These are phyloP conservation scores for Dicrurus megarhynchus DNA, from an alignment of 2,113 vertebrate species.

Conservation along the genomic window DNA sequence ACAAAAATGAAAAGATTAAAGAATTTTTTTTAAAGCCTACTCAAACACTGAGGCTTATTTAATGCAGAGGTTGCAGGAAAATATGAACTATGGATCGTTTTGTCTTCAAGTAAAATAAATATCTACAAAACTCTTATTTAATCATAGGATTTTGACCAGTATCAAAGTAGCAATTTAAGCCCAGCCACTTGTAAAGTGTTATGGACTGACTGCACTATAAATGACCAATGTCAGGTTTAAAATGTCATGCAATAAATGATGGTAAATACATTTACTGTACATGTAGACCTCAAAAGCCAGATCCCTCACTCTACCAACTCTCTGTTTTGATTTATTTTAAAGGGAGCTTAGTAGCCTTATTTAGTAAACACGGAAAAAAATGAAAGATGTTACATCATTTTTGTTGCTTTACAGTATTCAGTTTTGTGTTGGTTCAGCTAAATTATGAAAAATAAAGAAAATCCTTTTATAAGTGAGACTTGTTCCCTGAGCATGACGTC, in stretches of 20 bases:
- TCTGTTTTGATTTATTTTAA: slow-evolving; percentile 49
- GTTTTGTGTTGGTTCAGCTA: slow-evolving; percentile 84
- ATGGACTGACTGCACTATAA: slow-evolving; percentile 67
- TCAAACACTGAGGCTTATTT: background rate
- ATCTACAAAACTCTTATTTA: slow-evolving; percentile 58
- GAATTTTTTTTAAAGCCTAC: slow-evolving; percentile 24
- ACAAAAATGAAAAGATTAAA: slow-evolving; percentile 18
- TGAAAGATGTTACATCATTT: slow-evolving; percentile 70
- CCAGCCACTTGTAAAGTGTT: slow-evolving; percentile 57
- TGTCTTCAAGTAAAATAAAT: slow-evolving; percentile 46
- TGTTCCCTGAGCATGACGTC: slow-evolving; percentile 67
- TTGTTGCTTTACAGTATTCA: slow-evolving; percentile 78
- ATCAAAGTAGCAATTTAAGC: slow-evolving; percentile 65
- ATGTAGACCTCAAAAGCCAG: slow-evolving; percentile 58
- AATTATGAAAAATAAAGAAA: slow-evolving; percentile 86
- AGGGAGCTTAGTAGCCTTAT: slow-evolving; percentile 57
- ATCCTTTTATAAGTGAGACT: slow-evolving; percentile 78
- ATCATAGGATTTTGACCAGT: slow-evolving; percentile 50
- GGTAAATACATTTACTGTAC: slow-evolving; percentile 58
- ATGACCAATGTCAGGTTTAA: slow-evolving; percentile 62
- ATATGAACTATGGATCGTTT: background rate
- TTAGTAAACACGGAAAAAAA: slow-evolving; percentile 65
- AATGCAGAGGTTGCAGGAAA: background rate
- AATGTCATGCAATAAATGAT: slow-evolving; percentile 71
- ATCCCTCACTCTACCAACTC: slow-evolving; percentile 51